These are phyloP conservation scores for Bovichtus variegatus DNA, from an alignment of 2,797 vertebrate species.

Conservation along the genomic window DNA sequence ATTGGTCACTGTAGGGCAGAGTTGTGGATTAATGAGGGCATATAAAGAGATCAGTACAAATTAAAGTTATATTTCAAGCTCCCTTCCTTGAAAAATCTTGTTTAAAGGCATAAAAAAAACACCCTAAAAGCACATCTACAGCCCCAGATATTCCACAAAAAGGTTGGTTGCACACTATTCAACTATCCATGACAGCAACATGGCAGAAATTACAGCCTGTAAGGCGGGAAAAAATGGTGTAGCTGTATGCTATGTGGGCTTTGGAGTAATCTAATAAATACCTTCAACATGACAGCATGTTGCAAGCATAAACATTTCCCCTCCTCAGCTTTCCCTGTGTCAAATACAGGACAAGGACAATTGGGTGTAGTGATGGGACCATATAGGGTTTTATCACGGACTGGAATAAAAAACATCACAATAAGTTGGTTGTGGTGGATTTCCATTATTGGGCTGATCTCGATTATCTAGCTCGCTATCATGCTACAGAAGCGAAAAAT, in stretches of 20 bases:
- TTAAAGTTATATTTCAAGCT: slow-evolving; percentile 33
- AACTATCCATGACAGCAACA: slow-evolving; percentile 41
- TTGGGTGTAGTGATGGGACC: not conserved
- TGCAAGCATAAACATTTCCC: slow-evolving; percentile 16
- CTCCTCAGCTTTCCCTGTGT: not conserved
- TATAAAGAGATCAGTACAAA: slow-evolving; percentile 36
- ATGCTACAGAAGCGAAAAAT: no score
- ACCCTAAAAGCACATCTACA: not conserved
- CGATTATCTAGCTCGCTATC: no score
- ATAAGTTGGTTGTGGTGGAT: no score
- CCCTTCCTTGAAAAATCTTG: slow-evolving; percentile 8
- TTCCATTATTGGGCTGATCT: no score
- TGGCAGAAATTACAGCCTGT: slow-evolving; percentile 43
- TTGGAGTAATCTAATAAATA: slow-evolving; percentile 41
- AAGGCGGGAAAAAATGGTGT: slow-evolving; percentile 36
- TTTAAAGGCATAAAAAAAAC: slow-evolving; percentile 1
- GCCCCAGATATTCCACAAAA: slow-evolving; percentile 8
- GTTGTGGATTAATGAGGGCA: slow-evolving; percentile 28
- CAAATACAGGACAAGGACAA: not conserved
- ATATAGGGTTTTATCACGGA: no score
- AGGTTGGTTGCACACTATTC: slow-evolving; percentile 13
- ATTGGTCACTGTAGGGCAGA: slow-evolving; percentile 44
- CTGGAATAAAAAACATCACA: no score
- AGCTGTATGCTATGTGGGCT: slow-evolving; percentile 13
- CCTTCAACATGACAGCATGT: slow-evolving; percentile 21